A percentile compares a stretch with the other conserved stretches of the same genome.
Evolutionary conservation across 2,113 vertebrate genomes (phyloP).

Genomic region (Chascanopsetta lugubris): DNA sequence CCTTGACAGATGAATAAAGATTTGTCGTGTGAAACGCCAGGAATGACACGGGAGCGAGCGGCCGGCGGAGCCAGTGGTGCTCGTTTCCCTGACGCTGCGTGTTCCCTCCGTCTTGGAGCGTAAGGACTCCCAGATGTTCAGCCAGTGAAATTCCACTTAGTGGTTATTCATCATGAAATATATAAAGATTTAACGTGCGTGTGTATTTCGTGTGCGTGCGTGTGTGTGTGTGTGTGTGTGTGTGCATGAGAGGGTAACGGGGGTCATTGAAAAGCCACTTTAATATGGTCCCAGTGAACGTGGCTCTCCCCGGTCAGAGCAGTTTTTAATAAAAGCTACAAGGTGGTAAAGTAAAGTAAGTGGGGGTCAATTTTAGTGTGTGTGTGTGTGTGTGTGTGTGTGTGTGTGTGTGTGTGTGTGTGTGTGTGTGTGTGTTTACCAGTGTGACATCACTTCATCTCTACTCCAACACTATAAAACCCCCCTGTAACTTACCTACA

Average conservation of each 20-base stretch:
- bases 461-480: constrained; percentile 20
- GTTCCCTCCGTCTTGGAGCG: constrained; percentile 38
- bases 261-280: constrained; percentile 46
- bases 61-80: constrained; percentile 20
- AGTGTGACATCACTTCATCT: constrained; percentile 37
- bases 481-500: constrained; percentile 8
- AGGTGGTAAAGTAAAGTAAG: constrained; percentile 35
- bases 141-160: constrained; percentile 55
- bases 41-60: constrained; percentile 40
- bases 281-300: constrained; percentile 28
- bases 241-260: constrained; percentile 25
- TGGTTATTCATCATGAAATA: constrained; percentile 65
- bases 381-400: not conserved
- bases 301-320: not conserved
- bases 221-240: constrained; percentile 12
- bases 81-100: constrained; percentile 43
- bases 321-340: constrained; percentile 42
- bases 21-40: constrained; percentile 53
- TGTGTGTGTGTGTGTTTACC: not conserved
- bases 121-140: constrained; percentile 74
- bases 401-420: constrained; percentile 1
- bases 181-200: constrained; percentile 22
- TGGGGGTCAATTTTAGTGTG: constrained; percentile 18
- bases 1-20: constrained; percentile 60
- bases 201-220: not conserved